phyloP scores from a whole-genome alignment of 2,113 vertebrate species.

The Chaenocephalus aceratus region DNA sequence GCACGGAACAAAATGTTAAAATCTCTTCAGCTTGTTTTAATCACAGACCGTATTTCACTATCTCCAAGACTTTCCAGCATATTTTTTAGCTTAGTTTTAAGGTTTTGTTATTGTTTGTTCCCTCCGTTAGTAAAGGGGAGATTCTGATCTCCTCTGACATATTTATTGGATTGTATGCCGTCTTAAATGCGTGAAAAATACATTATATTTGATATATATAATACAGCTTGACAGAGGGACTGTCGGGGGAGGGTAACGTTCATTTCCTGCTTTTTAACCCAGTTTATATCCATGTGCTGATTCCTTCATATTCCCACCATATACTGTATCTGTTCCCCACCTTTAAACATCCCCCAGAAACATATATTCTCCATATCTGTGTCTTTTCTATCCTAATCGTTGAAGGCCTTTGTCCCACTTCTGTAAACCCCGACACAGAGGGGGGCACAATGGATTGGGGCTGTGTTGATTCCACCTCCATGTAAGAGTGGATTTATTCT shows the following conservation, averaged over 20 bases:
- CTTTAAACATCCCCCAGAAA: no score
- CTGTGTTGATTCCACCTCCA: slow-evolving; percentile 34
- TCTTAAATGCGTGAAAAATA: no score
- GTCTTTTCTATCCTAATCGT: slow-evolving; percentile 53
- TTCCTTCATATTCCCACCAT: neutral
- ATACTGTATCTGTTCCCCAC: no score
- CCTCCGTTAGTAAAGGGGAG: slow-evolving; percentile 2
- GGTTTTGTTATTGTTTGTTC: no score
- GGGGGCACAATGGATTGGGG: slow-evolving; percentile 58
- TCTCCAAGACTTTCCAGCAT: no score
- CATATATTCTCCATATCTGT: no score
- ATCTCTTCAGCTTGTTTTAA: no score
- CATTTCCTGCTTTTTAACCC: slow-evolving; percentile 32
- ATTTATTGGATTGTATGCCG: no score
- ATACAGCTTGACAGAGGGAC: neutral
- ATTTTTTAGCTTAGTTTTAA: no score
- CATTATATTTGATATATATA: no score
- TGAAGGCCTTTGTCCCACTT: slow-evolving; percentile 76
- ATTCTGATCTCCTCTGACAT: neutral
- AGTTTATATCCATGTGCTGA: neutral
- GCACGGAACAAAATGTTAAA: no score
- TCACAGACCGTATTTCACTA: no score
- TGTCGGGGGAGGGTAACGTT: slow-evolving; percentile 30
- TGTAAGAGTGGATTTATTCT: slow-evolving; percentile 81
- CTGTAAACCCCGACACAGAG: slow-evolving; percentile 65